phyloP scores from a whole-genome alignment of 1,140 invertebrate genomes.

The Apolygus lucorum region DNA sequence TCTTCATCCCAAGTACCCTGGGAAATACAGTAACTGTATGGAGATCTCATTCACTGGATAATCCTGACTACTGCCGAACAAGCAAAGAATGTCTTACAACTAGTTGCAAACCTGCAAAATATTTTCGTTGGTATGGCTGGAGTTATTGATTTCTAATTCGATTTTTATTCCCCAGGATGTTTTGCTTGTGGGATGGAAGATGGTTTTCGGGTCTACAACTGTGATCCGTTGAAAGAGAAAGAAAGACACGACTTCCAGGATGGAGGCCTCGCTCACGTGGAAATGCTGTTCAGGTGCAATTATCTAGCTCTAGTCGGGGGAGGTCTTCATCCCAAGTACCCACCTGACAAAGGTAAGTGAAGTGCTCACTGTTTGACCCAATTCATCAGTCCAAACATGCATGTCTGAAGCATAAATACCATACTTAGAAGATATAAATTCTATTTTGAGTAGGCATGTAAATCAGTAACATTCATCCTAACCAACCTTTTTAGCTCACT shows the following conservation, averaged over 20 bases:
- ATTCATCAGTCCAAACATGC: too few species aligned
- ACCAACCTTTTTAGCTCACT: too few species aligned
- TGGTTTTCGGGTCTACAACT: constrained; percentile 95
- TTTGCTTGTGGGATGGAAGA: constrained; percentile 95
- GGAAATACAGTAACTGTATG: too few species aligned
- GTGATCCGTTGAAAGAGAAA: constrained; percentile 94
- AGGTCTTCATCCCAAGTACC: constrained; percentile 82
- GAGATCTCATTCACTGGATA: too few species aligned
- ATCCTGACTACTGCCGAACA: too few species aligned
- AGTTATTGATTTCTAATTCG: background rate
- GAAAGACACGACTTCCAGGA: constrained; percentile 83
- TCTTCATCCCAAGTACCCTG: constrained; percentile 82
- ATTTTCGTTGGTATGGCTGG: background rate
- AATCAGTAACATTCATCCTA: too few species aligned
- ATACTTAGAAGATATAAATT: too few species aligned
- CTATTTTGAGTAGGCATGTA: too few species aligned
- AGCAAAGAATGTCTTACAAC: too few species aligned
- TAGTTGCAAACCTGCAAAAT: too few species aligned
- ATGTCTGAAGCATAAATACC: too few species aligned
- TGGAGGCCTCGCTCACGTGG: constrained; percentile 86
- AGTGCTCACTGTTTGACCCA: too few species aligned
- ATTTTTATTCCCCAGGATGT: constrained; percentile 58
- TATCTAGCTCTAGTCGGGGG: constrained; percentile 94
- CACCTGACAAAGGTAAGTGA: constrained; percentile 71
- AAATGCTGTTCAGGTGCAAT: constrained; percentile 97